Conservation (phyloP, 1,140 invertebrate species). For the Bombus haemorrhoidalis region DNA sequence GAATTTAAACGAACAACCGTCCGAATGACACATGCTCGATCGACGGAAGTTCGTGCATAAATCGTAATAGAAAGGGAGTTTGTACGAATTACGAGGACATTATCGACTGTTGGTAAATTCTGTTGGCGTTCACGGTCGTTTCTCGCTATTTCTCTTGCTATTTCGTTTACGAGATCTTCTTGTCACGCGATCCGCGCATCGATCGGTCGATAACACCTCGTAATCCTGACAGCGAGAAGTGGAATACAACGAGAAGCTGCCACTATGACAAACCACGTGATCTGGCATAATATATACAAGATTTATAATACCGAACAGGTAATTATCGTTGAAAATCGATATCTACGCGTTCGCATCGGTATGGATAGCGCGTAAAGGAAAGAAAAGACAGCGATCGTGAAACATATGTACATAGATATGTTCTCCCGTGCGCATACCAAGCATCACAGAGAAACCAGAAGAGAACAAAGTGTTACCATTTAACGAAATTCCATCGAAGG, state of each 20-base stretch:
- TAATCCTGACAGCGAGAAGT: neutral
- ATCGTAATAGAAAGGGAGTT: neutral
- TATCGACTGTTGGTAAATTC: neutral
- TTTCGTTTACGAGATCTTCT: too few relatives aligned
- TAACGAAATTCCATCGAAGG: neutral
- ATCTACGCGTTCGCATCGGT: too few relatives aligned
- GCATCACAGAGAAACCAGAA: too few relatives aligned
- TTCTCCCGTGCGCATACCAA: neutral
- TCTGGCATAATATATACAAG: too few relatives aligned
- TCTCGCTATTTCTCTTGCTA: too few relatives aligned
- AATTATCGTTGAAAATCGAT: too few relatives aligned
- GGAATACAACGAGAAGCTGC: conserved; percentile 3
- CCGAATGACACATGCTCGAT: conserved; percentile 13
- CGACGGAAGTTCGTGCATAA: conserved; percentile 16
- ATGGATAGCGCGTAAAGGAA: neutral
- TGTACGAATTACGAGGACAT: neutral
- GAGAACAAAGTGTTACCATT: neutral
- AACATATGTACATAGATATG: neutral
- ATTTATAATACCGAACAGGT: too few relatives aligned
- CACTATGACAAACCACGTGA: neutral
- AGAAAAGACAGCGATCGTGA: neutral
- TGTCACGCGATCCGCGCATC: neutral
- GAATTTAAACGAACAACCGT: conserved; percentile 12
- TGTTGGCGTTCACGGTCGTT: too few relatives aligned
- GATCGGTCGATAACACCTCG: neutral